These are phyloP conservation scores for Pecten maximus DNA, from an alignment of 2,888 invertebrate genomes.

Conservation along the genomic window DNA sequence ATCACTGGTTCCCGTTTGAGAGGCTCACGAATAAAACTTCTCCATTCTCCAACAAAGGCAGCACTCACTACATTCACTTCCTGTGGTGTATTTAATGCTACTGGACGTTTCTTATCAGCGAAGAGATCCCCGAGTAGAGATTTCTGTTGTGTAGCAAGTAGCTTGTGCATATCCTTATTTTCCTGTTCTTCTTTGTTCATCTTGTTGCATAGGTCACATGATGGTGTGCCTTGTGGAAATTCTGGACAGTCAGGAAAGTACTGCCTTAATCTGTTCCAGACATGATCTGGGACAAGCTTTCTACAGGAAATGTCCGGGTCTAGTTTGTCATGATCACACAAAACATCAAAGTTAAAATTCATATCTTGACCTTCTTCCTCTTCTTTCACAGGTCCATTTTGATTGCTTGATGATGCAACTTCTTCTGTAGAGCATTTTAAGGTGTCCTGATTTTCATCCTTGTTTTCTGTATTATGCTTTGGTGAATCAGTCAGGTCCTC, in stretches of 20 bases:
- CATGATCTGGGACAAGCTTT: slow-evolving; percentile 84
- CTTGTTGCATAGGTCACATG: slow-evolving; percentile 77
- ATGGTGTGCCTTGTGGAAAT: slow-evolving; percentile 64
- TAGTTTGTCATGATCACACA: slow-evolving; percentile 84
- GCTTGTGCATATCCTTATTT: slow-evolving; percentile 63
- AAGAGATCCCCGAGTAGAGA: slow-evolving; percentile 80
- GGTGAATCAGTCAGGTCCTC: slow-evolving; percentile 49
- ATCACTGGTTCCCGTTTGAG: slow-evolving; percentile 65
- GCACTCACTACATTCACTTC: slow-evolving; percentile 73
- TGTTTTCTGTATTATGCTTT: slow-evolving; percentile 15
- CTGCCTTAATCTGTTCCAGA: slow-evolving; percentile 84
- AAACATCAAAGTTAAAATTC: slow-evolving; percentile 85
- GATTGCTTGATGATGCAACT: not conserved
- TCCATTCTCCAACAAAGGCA: slow-evolving; percentile 83
- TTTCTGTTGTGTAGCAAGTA: slow-evolving; percentile 80
- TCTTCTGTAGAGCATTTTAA: slow-evolving; percentile 36
- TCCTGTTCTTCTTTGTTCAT: slow-evolving; percentile 61
- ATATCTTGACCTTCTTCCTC: slow-evolving; percentile 58
- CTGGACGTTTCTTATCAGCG: slow-evolving; percentile 80
- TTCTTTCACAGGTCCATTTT: slow-evolving; percentile 36
- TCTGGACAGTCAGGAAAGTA: slow-evolving; percentile 83
- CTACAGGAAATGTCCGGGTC: slow-evolving; percentile 81
- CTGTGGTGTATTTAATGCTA: slow-evolving; percentile 63
- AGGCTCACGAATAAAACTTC: slow-evolving; percentile 82
- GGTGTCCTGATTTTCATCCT: not conserved